Percentiles rank a stretch among this genome's conserved stretches.
Conservation (phyloP, 2,113 vertebrate species). For the Pongo abelii region DNA sequence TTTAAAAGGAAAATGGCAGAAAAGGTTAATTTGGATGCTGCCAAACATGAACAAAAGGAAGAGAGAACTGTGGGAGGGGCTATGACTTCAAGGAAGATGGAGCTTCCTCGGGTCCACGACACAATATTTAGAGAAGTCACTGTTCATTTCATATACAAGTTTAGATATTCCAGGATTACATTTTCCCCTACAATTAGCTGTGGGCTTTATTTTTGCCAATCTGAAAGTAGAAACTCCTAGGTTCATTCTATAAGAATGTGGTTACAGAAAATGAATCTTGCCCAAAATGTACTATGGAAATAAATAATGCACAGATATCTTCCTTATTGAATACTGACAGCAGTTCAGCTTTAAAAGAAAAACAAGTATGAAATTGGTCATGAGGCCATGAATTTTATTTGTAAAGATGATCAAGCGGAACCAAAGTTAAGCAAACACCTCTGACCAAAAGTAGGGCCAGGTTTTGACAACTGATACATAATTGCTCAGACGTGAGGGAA, state of each 20-base stretch:
- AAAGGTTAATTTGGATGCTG: rapidly evolving
- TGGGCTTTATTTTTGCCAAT: not conserved
- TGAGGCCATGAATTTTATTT: not conserved
- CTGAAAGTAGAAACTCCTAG: not conserved
- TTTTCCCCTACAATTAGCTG: not conserved
- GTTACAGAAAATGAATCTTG: not conserved
- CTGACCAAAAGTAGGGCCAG: not conserved
- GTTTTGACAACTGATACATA: not conserved
- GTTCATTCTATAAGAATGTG: not conserved
- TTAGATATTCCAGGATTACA: rapidly evolving
- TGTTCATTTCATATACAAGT: rapidly evolving
- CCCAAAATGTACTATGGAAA: not conserved
- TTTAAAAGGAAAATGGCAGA: not conserved
- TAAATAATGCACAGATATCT: not conserved
- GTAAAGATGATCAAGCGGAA: not conserved
- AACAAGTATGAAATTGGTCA: not conserved
- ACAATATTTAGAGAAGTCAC: not conserved
- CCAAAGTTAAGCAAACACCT: not conserved
- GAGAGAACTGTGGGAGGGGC: rapidly evolving
- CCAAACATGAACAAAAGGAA: not conserved
- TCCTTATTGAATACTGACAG: not conserved
- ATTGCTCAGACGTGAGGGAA: not conserved
- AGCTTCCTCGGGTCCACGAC: too few species aligned
- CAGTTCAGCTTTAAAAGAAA: not conserved
- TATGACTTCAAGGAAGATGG: rapidly evolving